phyloP scores from a whole-genome alignment of 2,113 vertebrate species.

The Antidorcas marsupialis region DNA sequence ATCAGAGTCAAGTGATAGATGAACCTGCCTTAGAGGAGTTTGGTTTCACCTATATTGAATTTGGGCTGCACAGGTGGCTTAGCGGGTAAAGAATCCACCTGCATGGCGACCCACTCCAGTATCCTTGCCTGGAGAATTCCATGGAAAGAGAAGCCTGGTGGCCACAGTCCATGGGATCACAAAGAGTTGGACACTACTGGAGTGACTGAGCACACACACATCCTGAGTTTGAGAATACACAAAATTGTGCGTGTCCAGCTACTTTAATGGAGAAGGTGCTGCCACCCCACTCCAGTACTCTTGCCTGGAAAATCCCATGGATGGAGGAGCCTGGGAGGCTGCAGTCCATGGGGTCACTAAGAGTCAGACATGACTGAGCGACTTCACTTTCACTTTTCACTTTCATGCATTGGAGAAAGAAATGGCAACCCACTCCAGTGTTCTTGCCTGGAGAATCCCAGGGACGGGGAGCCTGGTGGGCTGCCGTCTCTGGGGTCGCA shows the following conservation, averaged over 20 bases:
- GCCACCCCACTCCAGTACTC: no score
- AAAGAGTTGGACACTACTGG: background rate
- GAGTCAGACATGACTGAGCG: no score
- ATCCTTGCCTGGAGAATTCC: background rate
- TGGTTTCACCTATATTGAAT: background rate
- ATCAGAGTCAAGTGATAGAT: background rate
- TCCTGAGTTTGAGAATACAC: background rate
- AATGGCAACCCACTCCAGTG: no score
- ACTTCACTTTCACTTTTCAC: no score
- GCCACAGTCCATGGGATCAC: background rate
- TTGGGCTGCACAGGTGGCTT: background rate
- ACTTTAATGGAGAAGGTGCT: background rate
- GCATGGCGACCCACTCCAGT: background rate
- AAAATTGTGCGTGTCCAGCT: background rate
- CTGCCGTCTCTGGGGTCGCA: no score
- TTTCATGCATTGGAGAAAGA: no score
- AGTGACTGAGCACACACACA: background rate
- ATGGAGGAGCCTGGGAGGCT: accelerated
- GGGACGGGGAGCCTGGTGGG: no score
- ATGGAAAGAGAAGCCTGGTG: background rate
- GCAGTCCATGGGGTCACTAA: no score
- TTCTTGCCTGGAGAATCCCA: no score
- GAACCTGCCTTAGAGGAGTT: background rate
- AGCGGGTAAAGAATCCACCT: background rate
- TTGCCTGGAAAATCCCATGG: no score